These are phyloP conservation scores for Lepus oiostolus DNA, from an alignment of 2,797 vertebrate genomes.

Conservation along the genomic window DNA sequence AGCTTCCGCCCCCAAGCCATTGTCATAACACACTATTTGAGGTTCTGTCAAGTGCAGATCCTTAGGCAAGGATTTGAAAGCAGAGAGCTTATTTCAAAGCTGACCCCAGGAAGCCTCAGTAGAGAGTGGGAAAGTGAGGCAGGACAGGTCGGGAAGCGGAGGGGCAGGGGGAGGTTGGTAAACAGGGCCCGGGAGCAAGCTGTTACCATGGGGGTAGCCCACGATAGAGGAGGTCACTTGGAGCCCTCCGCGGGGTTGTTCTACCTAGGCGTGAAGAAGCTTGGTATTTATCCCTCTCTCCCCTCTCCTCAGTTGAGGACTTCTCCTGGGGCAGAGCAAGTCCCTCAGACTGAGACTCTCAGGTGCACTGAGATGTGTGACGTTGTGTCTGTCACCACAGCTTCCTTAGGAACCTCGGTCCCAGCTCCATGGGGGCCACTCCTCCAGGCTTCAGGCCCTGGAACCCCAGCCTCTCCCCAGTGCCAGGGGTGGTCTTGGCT, in stretches of 20 bases:
- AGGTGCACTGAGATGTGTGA: no score
- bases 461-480: not conserved
- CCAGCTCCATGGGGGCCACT: not conserved
- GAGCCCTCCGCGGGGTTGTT: not conserved
- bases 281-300: not conserved
- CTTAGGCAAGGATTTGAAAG: not conserved
- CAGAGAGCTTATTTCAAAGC: not conserved
- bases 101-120: not conserved
- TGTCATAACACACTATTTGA: not conserved
- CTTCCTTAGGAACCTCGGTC: not conserved
- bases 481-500: not conserved
- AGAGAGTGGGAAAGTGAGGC: not conserved
- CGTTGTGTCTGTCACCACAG: not conserved
- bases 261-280: not conserved
- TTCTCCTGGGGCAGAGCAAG: not conserved
- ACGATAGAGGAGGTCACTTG: no score
- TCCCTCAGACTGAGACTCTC: not conserved
- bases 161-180: not conserved
- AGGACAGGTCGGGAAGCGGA: not conserved
- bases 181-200: no score
- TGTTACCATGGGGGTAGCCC: no score
- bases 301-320: not conserved
- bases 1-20: not conserved
- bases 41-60: not conserved
- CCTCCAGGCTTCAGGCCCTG: not conserved